These are phyloP conservation scores for Acanthaster planci DNA, from an alignment of 35 echinoderm and acorn worm genomes.

Conservation along the genomic window DNA sequence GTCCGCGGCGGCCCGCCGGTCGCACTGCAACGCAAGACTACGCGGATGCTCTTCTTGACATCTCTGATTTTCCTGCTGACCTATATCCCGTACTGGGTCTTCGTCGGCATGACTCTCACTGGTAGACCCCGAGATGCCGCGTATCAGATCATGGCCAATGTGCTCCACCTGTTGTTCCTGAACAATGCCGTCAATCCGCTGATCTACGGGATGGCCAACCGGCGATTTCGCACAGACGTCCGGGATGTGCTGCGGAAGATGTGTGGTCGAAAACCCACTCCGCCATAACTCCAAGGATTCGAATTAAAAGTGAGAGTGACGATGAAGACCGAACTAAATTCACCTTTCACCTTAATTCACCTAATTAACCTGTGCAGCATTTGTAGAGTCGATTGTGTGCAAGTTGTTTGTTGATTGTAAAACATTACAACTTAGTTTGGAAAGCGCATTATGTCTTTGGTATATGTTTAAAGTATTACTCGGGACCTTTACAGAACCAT, in stretches of 20 bases:
- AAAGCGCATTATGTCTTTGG: too few species aligned
- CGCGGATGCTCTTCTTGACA: constrained; percentile 28
- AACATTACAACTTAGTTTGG: too few species aligned
- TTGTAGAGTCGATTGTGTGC: too few species aligned
- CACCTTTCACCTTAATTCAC: too few species aligned
- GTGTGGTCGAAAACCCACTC: neutral
- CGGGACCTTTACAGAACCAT: too few species aligned
- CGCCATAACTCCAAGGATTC: too few species aligned
- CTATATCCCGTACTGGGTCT: constrained; percentile 16
- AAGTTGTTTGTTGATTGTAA: too few species aligned
- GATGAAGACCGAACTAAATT: too few species aligned
- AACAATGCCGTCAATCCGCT: constrained; percentile 29
- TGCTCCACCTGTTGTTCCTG: constrained; percentile 14
- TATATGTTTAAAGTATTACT: too few species aligned
- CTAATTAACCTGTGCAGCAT: too few species aligned
- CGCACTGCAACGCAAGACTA: neutral
- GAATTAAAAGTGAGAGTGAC: too few species aligned
- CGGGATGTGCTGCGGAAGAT: constrained; percentile 9
- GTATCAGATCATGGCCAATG: constrained; percentile 1
- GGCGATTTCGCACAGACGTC: constrained; percentile 14
- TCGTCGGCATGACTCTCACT: neutral
- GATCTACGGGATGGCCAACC: constrained; percentile 31
- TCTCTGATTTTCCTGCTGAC: constrained; percentile 47
- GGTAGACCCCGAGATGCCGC: neutral
- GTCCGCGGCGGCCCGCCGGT: neutral